Evolutionary conservation across 2,888 invertebrate genomes (phyloP), one percentile per base, ranked within the genome.

Genomic region (Leucophora obtusa): DNA sequence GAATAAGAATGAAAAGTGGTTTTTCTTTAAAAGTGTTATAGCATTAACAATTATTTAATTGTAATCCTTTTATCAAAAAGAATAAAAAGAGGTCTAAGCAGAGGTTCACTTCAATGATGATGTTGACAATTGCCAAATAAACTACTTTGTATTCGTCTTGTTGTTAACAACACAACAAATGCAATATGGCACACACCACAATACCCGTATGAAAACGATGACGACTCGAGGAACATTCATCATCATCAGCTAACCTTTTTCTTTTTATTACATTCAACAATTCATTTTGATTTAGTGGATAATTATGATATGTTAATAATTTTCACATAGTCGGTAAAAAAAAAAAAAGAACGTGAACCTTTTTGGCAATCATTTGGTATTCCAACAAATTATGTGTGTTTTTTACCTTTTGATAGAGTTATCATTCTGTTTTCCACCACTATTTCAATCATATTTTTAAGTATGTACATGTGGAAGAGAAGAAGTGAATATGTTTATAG

Each of bases 261-360:
- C 11, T 35, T 38, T 0, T 2, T 1, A 21, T 65, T 24, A 10
- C 53, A 21, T 33, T 62, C 50, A 47, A 63, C 35, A 59, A 38
- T 75, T 68, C 65, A 65, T 18, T 24, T 56, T 76, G 69, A 80
- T 80, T 76, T 76, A 80, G 72, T 72, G 80, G 58, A 76, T 76
- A 76, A 76, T 76, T 76, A 76, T 76, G 72, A 74, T 74, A 79
- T 73, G 69, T 68, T 73, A 70, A 74, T 79, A 79, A 74, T 69
- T 62, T 73, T 73, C 60, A 56, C 68, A 60, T 53, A 38, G 79
- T 28, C 6, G 28, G 28, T 28, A 28, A 7, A 28, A 78, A 62
- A 62, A 47, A 43, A 38, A 50, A 62, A 75, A 50, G 84, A 84
- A 88, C 88, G 87, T 87, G 87, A 85, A 84, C 83, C 84, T 87